Conservation (phyloP, 92 coral and sea anemone genomes). For the Phenganax marumi region DNA sequence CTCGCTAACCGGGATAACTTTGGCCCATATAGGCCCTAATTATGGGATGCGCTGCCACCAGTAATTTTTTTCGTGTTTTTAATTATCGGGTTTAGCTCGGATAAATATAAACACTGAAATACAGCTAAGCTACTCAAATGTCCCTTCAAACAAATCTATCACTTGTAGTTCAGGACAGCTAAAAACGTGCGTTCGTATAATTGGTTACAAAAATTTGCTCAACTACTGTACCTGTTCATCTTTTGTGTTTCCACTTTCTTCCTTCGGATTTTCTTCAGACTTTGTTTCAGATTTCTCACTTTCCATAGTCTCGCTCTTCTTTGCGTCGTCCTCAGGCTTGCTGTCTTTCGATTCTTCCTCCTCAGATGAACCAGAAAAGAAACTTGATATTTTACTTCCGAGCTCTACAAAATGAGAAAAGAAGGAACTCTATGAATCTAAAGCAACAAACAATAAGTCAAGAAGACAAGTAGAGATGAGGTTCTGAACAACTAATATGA, state of each 20-base stretch:
- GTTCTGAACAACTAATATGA: no score
- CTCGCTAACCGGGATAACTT: no score
- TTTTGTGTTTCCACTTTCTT: conserved; percentile 23
- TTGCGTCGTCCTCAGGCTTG: conserved; percentile 65
- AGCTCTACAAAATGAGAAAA: conserved; percentile 59
- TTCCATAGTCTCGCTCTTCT: conserved; percentile 12
- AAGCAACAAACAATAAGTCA: no score
- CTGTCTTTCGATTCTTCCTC: conserved; percentile 50
- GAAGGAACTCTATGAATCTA: no score
- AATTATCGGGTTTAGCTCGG: no score
- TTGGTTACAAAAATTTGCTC: background rate
- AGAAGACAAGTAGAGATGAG: no score
- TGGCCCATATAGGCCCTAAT: no score
- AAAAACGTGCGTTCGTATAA: background rate
- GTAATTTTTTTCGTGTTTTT: background rate
- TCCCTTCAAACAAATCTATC: no score
- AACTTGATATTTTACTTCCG: conserved; percentile 96
- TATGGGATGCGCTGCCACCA: background rate
- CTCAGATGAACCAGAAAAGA: conserved; percentile 80
- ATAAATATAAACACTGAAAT: no score
- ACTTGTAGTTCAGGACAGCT: no score
- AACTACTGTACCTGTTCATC: conserved; percentile 1
- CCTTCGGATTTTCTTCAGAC: conserved; percentile 43
- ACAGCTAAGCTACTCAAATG: no score
- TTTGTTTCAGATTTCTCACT: conserved; percentile 30